Percentiles rank a stretch among this genome's conserved stretches.
phyloP scores from a whole-genome alignment of 2,113 vertebrate species.

The Charadrius vociferus region DNA sequence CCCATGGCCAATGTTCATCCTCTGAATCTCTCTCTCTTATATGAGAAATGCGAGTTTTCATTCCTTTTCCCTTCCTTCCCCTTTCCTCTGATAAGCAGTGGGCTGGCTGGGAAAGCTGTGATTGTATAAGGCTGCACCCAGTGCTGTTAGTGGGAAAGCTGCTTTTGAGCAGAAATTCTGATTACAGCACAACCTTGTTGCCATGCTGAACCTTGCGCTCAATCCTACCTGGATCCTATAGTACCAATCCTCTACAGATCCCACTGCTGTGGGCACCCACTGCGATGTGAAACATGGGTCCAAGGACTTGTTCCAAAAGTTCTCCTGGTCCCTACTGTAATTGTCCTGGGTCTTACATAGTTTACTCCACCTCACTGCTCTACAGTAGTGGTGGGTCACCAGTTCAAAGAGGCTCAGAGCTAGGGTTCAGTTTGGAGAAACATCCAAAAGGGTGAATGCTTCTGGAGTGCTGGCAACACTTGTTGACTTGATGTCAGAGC shows the following conservation, averaged over 20 bases:
- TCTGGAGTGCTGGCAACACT: not conserved
- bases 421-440: not conserved
- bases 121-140: not conserved
- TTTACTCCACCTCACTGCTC: not conserved
- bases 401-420: not conserved
- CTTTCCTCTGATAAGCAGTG: not conserved
- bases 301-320: not conserved
- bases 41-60: not conserved
- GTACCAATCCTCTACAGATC: not conserved
- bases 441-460: not conserved
- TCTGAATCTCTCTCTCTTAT: not conserved
- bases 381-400: not conserved
- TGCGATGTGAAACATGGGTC: not conserved
- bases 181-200: not conserved
- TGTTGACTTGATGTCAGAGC: not conserved
- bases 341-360: not conserved
- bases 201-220: not conserved
- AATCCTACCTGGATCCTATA: not conserved
- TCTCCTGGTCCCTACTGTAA: not conserved
- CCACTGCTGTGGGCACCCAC: not conserved
- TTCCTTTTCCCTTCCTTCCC: not conserved
- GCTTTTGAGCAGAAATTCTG: not conserved
- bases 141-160: not conserved
- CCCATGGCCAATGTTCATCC: not conserved
- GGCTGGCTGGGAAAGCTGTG: not conserved